Evolutionary conservation across 2,113 vertebrate genomes (phyloP).

Genomic region (Grammomys surdaster): DNA sequence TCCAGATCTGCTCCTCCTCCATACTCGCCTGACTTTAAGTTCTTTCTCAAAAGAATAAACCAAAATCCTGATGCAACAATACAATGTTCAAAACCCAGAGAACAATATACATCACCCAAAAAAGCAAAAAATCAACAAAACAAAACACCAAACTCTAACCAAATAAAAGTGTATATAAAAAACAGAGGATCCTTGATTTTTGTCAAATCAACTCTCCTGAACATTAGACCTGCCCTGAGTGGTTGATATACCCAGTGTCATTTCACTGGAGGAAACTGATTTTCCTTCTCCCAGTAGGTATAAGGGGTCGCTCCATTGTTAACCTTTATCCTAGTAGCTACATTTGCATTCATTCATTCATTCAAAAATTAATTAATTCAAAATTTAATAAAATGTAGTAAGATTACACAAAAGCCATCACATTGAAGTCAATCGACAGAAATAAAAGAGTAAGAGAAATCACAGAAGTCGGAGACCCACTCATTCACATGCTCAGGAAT

Average conservation of each 20-base stretch:
- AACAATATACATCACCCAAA: not conserved
- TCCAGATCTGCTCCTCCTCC: not conserved
- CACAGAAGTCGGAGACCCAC: not conserved
- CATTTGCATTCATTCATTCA: not conserved
- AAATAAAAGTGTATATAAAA: not conserved
- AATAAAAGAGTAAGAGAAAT: not conserved
- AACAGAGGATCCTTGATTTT: not conserved
- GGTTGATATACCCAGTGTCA: not conserved
- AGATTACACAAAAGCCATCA: not conserved
- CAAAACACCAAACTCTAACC: not conserved
- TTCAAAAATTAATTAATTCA: not conserved
- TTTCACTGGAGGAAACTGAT: not conserved
- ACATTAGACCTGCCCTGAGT: not conserved
- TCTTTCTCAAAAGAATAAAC: not conserved
- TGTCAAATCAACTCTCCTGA: not conserved
- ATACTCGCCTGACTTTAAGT: not conserved
- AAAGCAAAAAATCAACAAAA: not conserved
- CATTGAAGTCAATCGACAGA: not conserved
- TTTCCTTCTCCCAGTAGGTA: not conserved
- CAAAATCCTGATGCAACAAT: not conserved
- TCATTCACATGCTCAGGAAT: not conserved
- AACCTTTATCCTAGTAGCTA: not conserved
- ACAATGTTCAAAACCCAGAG: not conserved
- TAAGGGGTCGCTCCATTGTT: not conserved
- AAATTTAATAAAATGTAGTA: not conserved